Conservation (phyloP, 2,113 vertebrate species). For the Cebus imitator region DNA sequence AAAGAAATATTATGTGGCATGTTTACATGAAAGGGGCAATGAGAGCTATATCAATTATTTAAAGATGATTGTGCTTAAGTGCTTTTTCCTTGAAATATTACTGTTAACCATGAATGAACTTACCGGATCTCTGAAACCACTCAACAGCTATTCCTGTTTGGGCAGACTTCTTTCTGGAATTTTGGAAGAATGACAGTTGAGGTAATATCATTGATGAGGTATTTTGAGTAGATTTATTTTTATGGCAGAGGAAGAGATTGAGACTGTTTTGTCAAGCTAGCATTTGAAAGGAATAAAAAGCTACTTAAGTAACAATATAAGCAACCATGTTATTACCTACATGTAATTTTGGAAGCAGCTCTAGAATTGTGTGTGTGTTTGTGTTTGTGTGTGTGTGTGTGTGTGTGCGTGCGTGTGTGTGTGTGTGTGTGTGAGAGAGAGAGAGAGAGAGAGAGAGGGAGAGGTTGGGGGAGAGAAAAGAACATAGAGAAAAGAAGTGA, state of each 20-base stretch:
- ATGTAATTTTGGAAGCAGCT: neutral
- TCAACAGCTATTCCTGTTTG: neutral
- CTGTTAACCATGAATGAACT: neutral
- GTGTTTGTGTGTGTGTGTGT: neutral
- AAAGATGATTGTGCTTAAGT: neutral
- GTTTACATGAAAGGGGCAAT: neutral
- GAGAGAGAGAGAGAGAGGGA: too few relatives aligned
- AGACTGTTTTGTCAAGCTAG: neutral
- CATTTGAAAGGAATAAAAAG: neutral
- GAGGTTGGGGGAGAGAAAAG: neutral
- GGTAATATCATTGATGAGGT: neutral
- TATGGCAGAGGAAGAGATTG: neutral
- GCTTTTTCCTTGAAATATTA: neutral
- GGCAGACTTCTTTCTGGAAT: neutral
- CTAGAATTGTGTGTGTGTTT: neutral
- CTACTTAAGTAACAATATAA: neutral
- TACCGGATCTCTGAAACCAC: neutral
- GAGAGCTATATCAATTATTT: neutral
- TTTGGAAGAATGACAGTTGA: neutral
- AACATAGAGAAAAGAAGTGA: neutral
- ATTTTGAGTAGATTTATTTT: neutral
- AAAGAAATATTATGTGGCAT: neutral
- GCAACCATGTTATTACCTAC: neutral
- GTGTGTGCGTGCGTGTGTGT: neutral
- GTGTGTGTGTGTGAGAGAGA: too few relatives aligned